phyloP scores from a whole-genome alignment of 1,140 invertebrate species.

The Anthonomus grandis region DNA sequence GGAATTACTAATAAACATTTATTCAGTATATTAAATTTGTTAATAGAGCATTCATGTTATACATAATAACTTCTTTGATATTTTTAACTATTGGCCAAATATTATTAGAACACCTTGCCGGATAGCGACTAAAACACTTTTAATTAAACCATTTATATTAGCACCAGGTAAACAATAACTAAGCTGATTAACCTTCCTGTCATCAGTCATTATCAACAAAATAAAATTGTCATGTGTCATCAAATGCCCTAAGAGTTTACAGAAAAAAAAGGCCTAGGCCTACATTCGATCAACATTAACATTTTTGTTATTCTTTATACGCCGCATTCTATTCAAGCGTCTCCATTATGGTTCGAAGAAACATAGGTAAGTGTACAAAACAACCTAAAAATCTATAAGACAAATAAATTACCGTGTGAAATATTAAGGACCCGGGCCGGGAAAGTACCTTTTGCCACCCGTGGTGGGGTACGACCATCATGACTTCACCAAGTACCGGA shows the following conservation, averaged over 20 bases:
- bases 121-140: too few relatives aligned
- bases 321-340: background rate
- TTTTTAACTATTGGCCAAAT: too few relatives aligned
- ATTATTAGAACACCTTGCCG: too few relatives aligned
- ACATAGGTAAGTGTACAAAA: conserved; percentile 13
- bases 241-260: conserved; percentile 15
- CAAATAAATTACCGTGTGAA: background rate
- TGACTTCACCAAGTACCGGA: conserved; percentile 55
- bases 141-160: too few relatives aligned
- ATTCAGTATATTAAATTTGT: too few relatives aligned
- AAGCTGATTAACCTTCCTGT: too few relatives aligned
- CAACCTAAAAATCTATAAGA: background rate
- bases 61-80: too few relatives aligned
- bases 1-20: too few relatives aligned
- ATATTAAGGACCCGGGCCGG: conserved; percentile 58
- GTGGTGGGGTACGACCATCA: conserved; percentile 57
- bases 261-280: conserved; percentile 15
- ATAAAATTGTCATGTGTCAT: conserved; percentile 37
- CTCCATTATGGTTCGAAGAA: conserved; percentile 3
- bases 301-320: conserved; percentile 10
- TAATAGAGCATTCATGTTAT: too few relatives aligned
- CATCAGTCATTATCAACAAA: too few relatives aligned
- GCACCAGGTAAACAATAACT: too few relatives aligned
- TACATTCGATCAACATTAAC: conserved; percentile 2
- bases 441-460: conserved; percentile 57